Conservation (phyloP, 2,113 vertebrate genomes). For the Vulpes ferrilata region DNA sequence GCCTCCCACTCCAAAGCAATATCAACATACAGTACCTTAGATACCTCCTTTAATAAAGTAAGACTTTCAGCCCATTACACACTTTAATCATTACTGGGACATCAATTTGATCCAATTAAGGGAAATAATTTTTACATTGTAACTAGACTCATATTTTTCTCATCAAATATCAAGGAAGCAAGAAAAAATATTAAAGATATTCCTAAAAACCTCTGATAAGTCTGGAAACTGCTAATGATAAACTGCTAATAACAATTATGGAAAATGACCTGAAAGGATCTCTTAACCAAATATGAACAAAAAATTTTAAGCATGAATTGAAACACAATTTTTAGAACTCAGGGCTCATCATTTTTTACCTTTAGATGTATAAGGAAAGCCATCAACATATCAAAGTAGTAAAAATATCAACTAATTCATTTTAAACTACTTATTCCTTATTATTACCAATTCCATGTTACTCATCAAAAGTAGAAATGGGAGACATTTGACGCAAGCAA, state of each 20-base stretch:
- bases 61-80: neutral
- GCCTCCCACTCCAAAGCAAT: neutral
- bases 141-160: neutral
- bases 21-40: neutral
- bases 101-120: neutral
- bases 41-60: neutral
- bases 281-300: neutral
- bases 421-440: neutral
- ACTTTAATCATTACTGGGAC: neutral
- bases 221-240: neutral
- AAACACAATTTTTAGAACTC: neutral
- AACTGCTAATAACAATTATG: neutral
- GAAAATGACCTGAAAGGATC: neutral
- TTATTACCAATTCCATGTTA: neutral
- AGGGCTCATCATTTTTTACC: neutral
- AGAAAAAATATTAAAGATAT: neutral
- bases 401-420: neutral
- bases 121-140: neutral
- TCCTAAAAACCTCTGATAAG: neutral
- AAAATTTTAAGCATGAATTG: neutral
- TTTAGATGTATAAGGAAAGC: neutral
- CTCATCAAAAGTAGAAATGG: neutral
- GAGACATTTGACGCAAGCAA: neutral
- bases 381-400: neutral
- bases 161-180: neutral